Base-by-base conservation (phyloP, 1,140 invertebrate species). In the Eufriesea mexicana region DNA sequence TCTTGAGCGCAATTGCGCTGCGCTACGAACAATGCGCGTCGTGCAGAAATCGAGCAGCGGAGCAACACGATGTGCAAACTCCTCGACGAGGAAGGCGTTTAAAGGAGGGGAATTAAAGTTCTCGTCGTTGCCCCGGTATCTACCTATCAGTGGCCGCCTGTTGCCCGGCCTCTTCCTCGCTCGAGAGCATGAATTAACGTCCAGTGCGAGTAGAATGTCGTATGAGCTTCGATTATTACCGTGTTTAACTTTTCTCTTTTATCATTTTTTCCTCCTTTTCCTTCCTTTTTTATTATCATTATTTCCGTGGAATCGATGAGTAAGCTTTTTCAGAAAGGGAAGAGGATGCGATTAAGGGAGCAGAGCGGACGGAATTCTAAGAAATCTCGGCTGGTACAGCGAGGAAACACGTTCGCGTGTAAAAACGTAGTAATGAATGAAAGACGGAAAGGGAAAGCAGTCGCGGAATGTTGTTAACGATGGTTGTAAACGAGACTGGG, bases 1-100 rank as follows among this genome's bases (percentile, higher is more conserved):
- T 59, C 54, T 45, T 35, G n/a, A 35, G 10, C 59, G 59, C 57
- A 45, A 55, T 71, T 68, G 84, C 57, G 71, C 59, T 67, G 51
- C 47, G 72, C 7, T 68, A 25, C 57, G 70, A 54, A 64, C 64
- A 20, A 59, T 45, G 79, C 8, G 28, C 57, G 49, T 61, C 45
- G 23, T 49, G 45, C 66, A 51, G 49, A 64, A 42, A 57, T 47
- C 42, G 73, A 64, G 57, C 35, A 35, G 54, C 28, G 18, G 2
- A 8, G 70, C 45, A 57, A 62, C 51, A 35, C 64, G 62, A 72
- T 55, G 47, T 28, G 25, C 42, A 61, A 25, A 59, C 47, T 28
- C 14, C n/a, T 62, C 42, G 18, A 14, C 20, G 14, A 25, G n/a
- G 20, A 51, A 70, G n/a, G 55, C 12, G 45, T 25, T 72, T 28